A percentile compares a stretch with the other conserved stretches of the same genome.
Conservation (phyloP, 2,113 vertebrate genomes). For the Riparia riparia region DNA sequence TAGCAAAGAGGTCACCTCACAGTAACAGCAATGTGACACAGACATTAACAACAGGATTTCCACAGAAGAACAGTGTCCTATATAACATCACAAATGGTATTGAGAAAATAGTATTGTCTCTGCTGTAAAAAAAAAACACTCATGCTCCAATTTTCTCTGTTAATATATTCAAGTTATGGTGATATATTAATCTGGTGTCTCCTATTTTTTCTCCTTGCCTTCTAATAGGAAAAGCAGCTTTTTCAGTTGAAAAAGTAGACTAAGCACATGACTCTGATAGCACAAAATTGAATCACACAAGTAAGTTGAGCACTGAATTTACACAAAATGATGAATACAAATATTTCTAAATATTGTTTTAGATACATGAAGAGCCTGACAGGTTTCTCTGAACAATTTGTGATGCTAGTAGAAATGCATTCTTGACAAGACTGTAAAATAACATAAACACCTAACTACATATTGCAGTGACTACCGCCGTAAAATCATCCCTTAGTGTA, state of each 20-base stretch:
- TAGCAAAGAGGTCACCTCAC: background rate
- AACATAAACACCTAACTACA: background rate
- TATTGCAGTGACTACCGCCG: background rate
- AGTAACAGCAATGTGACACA: background rate
- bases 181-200: background rate
- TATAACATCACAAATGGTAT: background rate
- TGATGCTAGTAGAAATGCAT: background rate
- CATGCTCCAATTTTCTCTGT: background rate
- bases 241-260: background rate
- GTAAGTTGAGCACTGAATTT: background rate
- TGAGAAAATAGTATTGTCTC: background rate
- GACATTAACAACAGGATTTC: background rate
- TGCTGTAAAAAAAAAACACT: background rate
- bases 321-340: background rate
- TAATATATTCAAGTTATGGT: background rate
- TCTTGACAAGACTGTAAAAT: background rate
- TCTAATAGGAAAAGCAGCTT: background rate
- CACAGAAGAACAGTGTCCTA: background rate
- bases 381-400: background rate
- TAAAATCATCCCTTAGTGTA: background rate
- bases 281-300: background rate
- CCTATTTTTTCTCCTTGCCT: background rate
- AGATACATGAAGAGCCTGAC: background rate
- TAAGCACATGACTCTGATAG: background rate
- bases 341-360: background rate